A percentile compares a stretch with the other conserved stretches of the same genome.
Conservation (phyloP, 2,888 invertebrate genomes). For the Colletes collaris region DNA sequence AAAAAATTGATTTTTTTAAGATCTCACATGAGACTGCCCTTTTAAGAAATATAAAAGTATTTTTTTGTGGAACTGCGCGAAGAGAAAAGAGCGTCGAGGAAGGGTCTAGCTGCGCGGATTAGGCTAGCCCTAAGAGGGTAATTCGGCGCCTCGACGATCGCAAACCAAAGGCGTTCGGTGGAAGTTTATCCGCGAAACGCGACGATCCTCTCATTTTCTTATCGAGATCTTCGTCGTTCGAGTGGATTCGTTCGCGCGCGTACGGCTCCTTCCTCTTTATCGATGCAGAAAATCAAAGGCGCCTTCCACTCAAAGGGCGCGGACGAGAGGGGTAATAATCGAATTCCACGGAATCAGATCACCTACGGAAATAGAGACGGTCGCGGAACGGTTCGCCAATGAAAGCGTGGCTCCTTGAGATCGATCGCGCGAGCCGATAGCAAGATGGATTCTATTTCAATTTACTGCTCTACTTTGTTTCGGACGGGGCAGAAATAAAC, state of each 20-base stretch:
- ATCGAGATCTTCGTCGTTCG: slow-evolving; percentile 34
- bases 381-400: slow-evolving; percentile 21
- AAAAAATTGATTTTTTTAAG: too few species aligned
- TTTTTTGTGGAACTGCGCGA: not conserved
- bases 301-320: slow-evolving; percentile 6
- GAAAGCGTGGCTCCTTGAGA: slow-evolving; percentile 7
- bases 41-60: too few species aligned
- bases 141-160: slow-evolving; percentile 24
- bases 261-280: slow-evolving; percentile 18
- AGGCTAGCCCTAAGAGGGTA: slow-evolving; percentile 13
- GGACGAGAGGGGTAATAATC: slow-evolving; percentile 46
- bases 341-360: slow-evolving; percentile 59
- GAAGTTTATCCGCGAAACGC: slow-evolving; percentile 16
- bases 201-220: slow-evolving; percentile 18
- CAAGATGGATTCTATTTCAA: slow-evolving; percentile 51
- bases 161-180: not conserved
- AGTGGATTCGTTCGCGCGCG: slow-evolving; percentile 17
- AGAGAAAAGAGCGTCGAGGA: slow-evolving; percentile 5
- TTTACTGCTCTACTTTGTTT: slow-evolving; percentile 49
- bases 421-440: slow-evolving; percentile 44
- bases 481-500: slow-evolving; percentile 7
- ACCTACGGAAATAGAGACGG: slow-evolving; percentile 50
- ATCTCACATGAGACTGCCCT: too few species aligned
- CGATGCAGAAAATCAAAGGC: slow-evolving; percentile 46
- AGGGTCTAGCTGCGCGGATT: slow-evolving; percentile 29